Evolutionary conservation across 2,113 vertebrate genomes (phyloP).

Genomic region (Vanacampus margaritifer): DNA sequence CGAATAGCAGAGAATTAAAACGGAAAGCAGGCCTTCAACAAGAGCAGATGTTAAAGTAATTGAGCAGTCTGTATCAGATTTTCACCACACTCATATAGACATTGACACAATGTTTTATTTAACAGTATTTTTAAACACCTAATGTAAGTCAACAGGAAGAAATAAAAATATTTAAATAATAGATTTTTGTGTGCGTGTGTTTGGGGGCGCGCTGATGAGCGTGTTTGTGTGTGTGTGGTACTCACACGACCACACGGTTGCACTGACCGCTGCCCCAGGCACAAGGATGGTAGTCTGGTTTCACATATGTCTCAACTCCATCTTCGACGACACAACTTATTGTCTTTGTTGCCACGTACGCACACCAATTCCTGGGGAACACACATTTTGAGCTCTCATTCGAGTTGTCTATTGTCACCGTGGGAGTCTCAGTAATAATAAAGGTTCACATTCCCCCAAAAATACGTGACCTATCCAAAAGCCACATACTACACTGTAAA

Average conservation of each 20-base stretch:
- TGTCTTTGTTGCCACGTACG: conserved; percentile 84
- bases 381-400: conserved; percentile 5
- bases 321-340: conserved; percentile 94
- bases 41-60: neutral
- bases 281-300: conserved; percentile 90
- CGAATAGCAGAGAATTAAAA: neutral
- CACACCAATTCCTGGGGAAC: conserved; percentile 87
- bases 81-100: neutral
- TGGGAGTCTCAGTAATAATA: neutral
- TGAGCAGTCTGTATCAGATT: neutral
- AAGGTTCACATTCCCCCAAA: too few species aligned
- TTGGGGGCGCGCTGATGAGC: neutral
- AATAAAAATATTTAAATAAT: neutral
- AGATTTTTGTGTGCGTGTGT: conserved; percentile 5
- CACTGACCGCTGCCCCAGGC: conserved; percentile 87
- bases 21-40: neutral
- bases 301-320: conserved; percentile 87
- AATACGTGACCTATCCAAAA: too few species aligned
- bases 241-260: conserved; percentile 82
- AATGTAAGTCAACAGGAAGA: neutral
- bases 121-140: neutral
- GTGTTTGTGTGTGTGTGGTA: conserved; percentile 30
- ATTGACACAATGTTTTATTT: neutral
- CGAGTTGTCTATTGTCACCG: neutral
- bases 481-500: too few species aligned